phyloP scores from a whole-genome alignment of 2,888 invertebrate genomes.

The Drosophila hamatofila region DNA sequence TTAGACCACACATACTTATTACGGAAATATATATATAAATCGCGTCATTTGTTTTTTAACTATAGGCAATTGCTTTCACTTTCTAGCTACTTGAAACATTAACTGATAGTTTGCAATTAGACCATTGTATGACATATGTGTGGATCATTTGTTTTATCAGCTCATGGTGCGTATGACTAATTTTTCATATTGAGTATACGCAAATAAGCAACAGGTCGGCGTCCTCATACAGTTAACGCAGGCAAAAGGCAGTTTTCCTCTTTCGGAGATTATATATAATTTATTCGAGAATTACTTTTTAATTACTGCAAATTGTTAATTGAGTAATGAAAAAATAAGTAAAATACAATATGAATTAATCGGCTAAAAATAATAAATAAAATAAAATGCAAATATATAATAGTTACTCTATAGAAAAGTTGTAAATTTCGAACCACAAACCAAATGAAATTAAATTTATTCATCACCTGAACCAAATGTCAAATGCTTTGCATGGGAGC shows the following conservation, averaged over 20 bases:
- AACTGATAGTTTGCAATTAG: constrained; percentile 45
- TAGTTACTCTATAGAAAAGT: too few species aligned
- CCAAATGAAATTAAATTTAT: too few species aligned
- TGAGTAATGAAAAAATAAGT: too few species aligned
- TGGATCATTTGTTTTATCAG: not conserved
- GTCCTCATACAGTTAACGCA: not conserved
- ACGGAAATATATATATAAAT: not conserved
- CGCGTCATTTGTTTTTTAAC: constrained; percentile 48
- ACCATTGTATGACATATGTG: constrained; percentile 29
- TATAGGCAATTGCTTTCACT: constrained; percentile 38
- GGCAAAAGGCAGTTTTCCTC: not conserved
- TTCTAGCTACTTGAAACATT: constrained; percentile 16
- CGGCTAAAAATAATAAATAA: too few species aligned
- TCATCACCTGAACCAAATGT: not conserved
- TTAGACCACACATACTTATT: constrained; percentile 16
- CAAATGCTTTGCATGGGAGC: constrained; percentile 1
- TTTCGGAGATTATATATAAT: too few species aligned
- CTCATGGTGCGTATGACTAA: constrained; percentile 48
- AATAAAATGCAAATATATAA: not conserved
- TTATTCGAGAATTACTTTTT: too few species aligned
- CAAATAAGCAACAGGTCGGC: constrained; percentile 9
- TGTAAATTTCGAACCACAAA: too few species aligned
- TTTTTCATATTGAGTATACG: constrained; percentile 39
- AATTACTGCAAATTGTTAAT: not conserved
- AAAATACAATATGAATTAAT: too few species aligned